Conservation (phyloP, 1,140 invertebrate species). For the Philaenus spumarius region DNA sequence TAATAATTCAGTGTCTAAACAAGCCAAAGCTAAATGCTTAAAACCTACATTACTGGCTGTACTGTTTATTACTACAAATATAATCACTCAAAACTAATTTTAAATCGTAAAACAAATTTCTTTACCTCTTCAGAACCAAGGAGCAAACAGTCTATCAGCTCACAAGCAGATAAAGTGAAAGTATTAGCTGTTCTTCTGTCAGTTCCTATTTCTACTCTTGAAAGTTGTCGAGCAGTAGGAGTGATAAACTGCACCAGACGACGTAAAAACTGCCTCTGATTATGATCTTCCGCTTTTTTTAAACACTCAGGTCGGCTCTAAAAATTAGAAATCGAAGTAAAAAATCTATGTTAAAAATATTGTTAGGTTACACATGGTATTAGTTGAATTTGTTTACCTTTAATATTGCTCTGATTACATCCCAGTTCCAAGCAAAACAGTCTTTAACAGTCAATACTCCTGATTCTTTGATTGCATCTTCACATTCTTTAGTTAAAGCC, state of each 20-base stretch:
- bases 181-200: conserved; percentile 39
- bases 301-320: conserved; percentile 46
- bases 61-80: too few relatives aligned
- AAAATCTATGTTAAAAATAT: too few relatives aligned
- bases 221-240: conserved; percentile 79
- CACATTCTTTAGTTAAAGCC: conserved; percentile 45
- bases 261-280: conserved; percentile 69
- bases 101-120: conserved; percentile 31
- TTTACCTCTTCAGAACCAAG: conserved; percentile 45
- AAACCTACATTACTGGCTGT: too few relatives aligned
- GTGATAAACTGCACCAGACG: conserved; percentile 79
- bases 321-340: conserved; percentile 20
- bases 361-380: not conserved
- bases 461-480: conserved; percentile 65
- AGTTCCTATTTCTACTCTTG: conserved; percentile 58
- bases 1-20: too few relatives aligned
- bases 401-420: conserved; percentile 66
- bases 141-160: conserved; percentile 70
- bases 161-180: conserved; percentile 63
- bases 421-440: conserved; percentile 76
- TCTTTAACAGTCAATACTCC: conserved; percentile 65
- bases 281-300: conserved; percentile 61
- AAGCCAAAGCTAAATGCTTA: too few relatives aligned
- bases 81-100: too few relatives aligned
- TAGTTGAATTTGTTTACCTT: conserved; percentile 47